phyloP scores from a whole-genome alignment of 2,888 invertebrate species.

The Scelioninae gen. 1 region DNA sequence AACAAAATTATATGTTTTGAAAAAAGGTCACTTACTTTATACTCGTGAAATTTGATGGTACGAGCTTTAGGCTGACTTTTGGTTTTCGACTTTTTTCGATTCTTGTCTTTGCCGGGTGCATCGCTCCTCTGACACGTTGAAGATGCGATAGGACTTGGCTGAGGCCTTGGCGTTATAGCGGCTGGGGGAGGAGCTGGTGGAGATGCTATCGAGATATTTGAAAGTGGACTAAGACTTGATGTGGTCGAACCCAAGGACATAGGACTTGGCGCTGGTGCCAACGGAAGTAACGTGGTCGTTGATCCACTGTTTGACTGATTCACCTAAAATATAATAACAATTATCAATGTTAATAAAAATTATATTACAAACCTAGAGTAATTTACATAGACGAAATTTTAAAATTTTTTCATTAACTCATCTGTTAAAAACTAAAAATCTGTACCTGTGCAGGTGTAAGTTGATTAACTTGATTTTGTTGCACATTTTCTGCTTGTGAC shows the following conservation, averaged over 20 bases:
- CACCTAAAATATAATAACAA: constrained; percentile 73
- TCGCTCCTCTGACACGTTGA: constrained; percentile 87
- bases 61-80: constrained; percentile 92
- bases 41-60: constrained; percentile 98
- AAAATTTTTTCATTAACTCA: neutral
- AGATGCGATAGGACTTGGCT: constrained; percentile 82
- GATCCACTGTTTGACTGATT: constrained; percentile 80
- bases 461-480: constrained; percentile 73
- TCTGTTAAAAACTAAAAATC: neutral
- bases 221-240: constrained; percentile 88
- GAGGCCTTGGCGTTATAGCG: constrained; percentile 85
- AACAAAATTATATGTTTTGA: no score
- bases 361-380: neutral
- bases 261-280: constrained; percentile 85
- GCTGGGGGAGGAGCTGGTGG: constrained; percentile 86
- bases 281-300: constrained; percentile 85
- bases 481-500: constrained; percentile 74
- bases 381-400: neutral
- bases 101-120: constrained; percentile 88
- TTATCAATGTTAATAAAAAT: neutral
- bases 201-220: constrained; percentile 87
- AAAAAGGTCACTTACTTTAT: constrained; percentile 86
- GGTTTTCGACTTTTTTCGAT: constrained; percentile 92
- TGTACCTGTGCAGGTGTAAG: constrained; percentile 81
- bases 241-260: constrained; percentile 87